Evolutionary conservation across 2,797 vertebrate genomes (phyloP), one percentile per base, ranked within the genome.

Genomic region (Psittacula echo): DNA sequence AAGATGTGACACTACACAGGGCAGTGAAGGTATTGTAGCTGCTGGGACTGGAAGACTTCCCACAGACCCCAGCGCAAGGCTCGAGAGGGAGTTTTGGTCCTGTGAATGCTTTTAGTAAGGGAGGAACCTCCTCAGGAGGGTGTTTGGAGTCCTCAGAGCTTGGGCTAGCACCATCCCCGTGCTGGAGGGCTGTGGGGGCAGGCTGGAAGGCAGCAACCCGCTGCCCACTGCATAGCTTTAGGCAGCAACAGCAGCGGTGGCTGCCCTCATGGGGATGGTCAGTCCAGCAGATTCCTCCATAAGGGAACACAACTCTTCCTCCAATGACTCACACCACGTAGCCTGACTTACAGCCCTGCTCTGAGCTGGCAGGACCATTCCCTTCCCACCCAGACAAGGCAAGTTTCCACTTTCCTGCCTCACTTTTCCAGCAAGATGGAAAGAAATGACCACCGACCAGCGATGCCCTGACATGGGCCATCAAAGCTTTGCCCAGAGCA

Each of bases 1-100:
- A 0, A 95, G 93, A 98, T 97, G 97, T 60, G 96, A 98, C 98
- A 98, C 95, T 97, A 97, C 98, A 98, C 94, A 97, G 93, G 96
- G 96, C 98, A 97, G 96, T 98, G 98, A 97, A 94, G 96, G 97
- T 94, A 60, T 76, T 24, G 5, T 24, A 94, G 60, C 83, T 87
- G 56, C 64, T 78, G 91, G 94, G 93, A 92, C 72, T 83, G 86
- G 76, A 91, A 83, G 67, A 26, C 42, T 37, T 48, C 76, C 64
- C 39, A 26, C 1, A 7, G 64, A 85, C 7, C 47, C 73, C 78
- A 62, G 44, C 76, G 39, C 37, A 54, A 65, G 61, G 53, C 12
- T 65, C 2, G 0, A 85, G 66, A 77, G 64, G 65, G 68, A 67
- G 37, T 89, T 87, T 77, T 79, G 53, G 80, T 89, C 78, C 54